Percentiles rank a stretch among this genome's conserved stretches.
Conservation (phyloP, 2,113 vertebrate species). For the Oncorhynchus mykiss region DNA sequence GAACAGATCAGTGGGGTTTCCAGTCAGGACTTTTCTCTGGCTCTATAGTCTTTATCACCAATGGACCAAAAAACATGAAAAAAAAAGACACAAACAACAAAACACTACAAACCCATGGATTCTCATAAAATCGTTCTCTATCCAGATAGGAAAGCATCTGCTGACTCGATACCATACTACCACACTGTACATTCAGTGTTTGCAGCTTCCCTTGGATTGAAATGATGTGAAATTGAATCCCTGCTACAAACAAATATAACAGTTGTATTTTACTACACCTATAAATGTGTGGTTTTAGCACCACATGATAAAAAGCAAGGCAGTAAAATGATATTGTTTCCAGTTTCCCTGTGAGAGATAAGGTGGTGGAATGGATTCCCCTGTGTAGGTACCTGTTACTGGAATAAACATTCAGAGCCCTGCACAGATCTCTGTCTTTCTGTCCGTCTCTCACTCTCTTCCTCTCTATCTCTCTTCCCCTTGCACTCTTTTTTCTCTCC, state of each 20-base stretch:
- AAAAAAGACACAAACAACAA: background rate
- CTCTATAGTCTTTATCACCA: background rate
- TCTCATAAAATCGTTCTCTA: background rate
- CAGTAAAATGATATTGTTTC: background rate
- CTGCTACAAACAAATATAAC: background rate
- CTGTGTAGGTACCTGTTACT: background rate
- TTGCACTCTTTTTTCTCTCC: slow-evolving; percentile 18
- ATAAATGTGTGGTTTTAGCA: background rate
- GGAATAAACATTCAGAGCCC: background rate
- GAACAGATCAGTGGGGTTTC: background rate
- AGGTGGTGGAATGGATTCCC: background rate
- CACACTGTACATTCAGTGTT: background rate
- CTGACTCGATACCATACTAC: background rate
- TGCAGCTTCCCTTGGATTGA: background rate
- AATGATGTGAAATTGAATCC: background rate
- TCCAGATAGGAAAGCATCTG: background rate
- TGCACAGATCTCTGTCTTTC: slow-evolving; percentile 14
- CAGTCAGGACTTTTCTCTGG: background rate
- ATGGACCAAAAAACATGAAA: background rate
- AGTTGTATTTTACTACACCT: background rate
- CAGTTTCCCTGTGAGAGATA: background rate
- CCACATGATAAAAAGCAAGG: background rate
- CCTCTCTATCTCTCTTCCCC: background rate
- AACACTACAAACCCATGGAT: background rate
- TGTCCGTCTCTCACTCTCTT: slow-evolving; percentile 4